Base-by-base conservation (phyloP, 2,888 invertebrate species). In the Drosophila neonasuta region DNA sequence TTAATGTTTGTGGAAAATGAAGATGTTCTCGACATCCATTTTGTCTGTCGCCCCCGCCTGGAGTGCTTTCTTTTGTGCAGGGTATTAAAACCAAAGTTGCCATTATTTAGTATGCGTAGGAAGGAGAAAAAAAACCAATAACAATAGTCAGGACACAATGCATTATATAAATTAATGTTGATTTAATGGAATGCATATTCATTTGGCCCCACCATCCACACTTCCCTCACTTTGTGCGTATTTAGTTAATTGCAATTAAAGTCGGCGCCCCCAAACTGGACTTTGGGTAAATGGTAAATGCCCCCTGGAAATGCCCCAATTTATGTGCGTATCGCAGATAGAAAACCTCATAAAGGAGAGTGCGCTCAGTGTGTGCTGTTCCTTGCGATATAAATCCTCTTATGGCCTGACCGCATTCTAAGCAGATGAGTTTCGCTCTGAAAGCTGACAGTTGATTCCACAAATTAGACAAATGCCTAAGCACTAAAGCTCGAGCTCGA, bases 121-220 rank as follows among this genome's bases (percentile, higher is more conserved):
- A 9, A 44, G 30, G 32, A 49, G 30, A 57, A 49, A 49, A 49
- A 57, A 51, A 54, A 51, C 42, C 39, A 9, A 51, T 30, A 61
- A 70, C 67, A 60, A 64, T 64, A 67, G 77, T 56, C 44, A 45
- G 55, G 56, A 56, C 71, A 78, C 79, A 81, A 78, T 87, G 76
- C 81, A 82, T 82, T 87, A 82, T 79, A 82, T 87, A 87, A 82
- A 82, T 82, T 87, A 87, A 82, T 87, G 87, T 70, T 74, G 71
- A 81, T 85, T 85, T 82, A 82, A 87, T 87, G 81, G 87, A 81
- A 87, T 87, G 82, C 87, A 87, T 85, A 82, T 82, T 87, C 79
- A 87, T 79, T 81, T 68, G 64, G 44, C 66, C 44, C 24, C 62
- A 46, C 45, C 54, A 49, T 54, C 81, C 68, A 57, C 75, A 64